Conservation (phyloP, 2,113 vertebrate species). For the Odontesthes bonariensis region DNA sequence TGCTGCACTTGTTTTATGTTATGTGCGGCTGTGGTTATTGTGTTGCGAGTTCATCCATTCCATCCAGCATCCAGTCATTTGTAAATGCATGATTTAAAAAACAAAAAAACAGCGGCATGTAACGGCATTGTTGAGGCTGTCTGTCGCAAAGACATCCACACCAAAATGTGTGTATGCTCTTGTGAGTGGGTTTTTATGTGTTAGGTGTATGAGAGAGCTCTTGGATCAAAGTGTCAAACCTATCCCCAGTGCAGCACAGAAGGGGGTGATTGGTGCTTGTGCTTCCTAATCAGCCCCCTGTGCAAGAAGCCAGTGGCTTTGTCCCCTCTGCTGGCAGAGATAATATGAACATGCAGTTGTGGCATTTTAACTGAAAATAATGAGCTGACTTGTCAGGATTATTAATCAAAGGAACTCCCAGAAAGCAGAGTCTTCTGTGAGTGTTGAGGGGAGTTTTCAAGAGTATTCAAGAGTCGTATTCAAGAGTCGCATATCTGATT, state of each 20-base stretch:
- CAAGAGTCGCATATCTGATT: conserved; percentile 41
- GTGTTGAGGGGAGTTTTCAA: conserved; percentile 28
- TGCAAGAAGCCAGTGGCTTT: conserved; percentile 44
- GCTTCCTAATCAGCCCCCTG: conserved; percentile 62
- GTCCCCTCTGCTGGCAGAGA: conserved; percentile 54
- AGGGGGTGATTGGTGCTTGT: conserved; percentile 56
- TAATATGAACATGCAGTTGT: conserved; percentile 51
- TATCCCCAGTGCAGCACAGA: conserved; percentile 20
- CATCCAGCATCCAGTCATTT: conserved; percentile 1
- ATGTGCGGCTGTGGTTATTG: conserved; percentile 30
- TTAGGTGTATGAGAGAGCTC: neutral
- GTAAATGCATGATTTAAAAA: neutral
- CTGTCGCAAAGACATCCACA: conserved; percentile 1
- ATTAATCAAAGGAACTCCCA: conserved; percentile 66
- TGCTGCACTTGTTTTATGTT: conserved; percentile 57
- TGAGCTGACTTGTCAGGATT: conserved; percentile 67
- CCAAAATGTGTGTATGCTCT: conserved; percentile 8
- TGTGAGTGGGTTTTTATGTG: conserved; percentile 23
- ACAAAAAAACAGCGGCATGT: neutral
- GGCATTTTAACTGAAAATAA: conserved; percentile 69
- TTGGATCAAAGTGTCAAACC: too few species aligned
- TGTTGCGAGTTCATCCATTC: neutral
- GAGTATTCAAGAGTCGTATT: conserved; percentile 15
- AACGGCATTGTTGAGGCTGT: neutral
- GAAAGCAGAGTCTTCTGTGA: conserved; percentile 33